Evolutionary conservation across 2,113 vertebrate species (phyloP).

Genomic region (Sterrhoptilus dennistouni): DNA sequence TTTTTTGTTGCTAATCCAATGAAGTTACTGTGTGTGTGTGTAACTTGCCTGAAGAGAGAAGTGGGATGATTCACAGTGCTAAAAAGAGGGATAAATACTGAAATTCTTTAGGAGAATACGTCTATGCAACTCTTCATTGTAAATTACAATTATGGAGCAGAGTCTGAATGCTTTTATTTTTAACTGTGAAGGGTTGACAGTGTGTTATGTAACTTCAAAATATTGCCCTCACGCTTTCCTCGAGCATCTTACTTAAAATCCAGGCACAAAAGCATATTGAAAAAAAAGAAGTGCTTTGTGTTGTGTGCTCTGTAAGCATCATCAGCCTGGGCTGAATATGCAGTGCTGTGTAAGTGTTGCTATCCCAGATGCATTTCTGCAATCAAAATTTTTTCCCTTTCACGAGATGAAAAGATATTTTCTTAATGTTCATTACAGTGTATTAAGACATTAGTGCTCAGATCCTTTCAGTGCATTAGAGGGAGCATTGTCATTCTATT

Average conservation of each 20-base stretch:
- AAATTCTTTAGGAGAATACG: background rate
- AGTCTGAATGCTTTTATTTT: slow-evolving; percentile 47
- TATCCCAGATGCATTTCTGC: slow-evolving; percentile 1
- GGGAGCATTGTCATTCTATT: background rate
- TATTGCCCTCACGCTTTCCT: slow-evolving; percentile 22
- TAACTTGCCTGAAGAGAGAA: slow-evolving; percentile 5
- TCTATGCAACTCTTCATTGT: slow-evolving; percentile 2
- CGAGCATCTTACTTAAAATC: slow-evolving; percentile 3
- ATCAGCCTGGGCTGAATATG: background rate
- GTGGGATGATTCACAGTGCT: slow-evolving; percentile 7
- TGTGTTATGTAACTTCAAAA: slow-evolving; percentile 39
- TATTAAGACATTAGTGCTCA: slow-evolving; percentile 29
- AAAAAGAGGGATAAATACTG: slow-evolving; percentile 21
- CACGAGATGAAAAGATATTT: slow-evolving; percentile 41
- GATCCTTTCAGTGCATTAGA: slow-evolving; percentile 35
- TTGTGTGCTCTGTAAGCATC: background rate
- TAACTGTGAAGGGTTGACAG: slow-evolving; percentile 25
- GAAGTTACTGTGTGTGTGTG: background rate
- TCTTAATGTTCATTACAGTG: slow-evolving; percentile 24
- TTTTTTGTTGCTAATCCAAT: background rate
- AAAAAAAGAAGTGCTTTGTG: background rate
- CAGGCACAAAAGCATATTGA: background rate
- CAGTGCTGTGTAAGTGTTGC: background rate
- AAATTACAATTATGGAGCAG: slow-evolving; percentile 7
- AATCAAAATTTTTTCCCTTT: background rate